These are phyloP conservation scores for Dromiciops gliroides DNA, from an alignment of 2,113 vertebrate species.

Conservation along the genomic window DNA sequence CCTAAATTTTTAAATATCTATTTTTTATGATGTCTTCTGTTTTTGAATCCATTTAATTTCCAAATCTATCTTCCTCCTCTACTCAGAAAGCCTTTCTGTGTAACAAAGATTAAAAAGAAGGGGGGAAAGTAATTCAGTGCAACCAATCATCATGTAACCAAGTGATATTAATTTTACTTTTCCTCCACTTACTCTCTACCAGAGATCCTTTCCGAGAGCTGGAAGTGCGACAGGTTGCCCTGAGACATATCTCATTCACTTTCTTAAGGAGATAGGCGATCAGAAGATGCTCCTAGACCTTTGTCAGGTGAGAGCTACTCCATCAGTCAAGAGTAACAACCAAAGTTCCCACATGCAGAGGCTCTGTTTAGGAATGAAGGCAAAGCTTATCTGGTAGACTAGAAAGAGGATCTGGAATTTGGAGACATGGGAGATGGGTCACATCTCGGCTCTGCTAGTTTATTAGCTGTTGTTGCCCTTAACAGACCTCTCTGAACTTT, in stretches of 20 bases:
- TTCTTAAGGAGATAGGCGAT: slow-evolving; percentile 91
- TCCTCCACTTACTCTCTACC: background rate
- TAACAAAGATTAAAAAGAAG: background rate
- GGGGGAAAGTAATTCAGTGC: background rate
- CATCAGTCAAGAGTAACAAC: background rate
- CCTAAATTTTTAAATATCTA: background rate
- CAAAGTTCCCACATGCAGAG: background rate
- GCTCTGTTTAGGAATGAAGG: background rate
- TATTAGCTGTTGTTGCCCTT: background rate
- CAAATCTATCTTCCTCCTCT: background rate
- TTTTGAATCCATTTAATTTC: background rate
- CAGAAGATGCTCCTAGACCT: slow-evolving; percentile 92
- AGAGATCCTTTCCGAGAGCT: slow-evolving; percentile 96
- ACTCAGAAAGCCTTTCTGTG: background rate
- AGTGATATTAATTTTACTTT: slow-evolving; percentile 12
- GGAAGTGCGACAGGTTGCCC: slow-evolving; percentile 90
- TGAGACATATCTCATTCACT: slow-evolving; percentile 94
- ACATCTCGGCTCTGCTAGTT: background rate
- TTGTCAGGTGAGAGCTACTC: slow-evolving; percentile 86
- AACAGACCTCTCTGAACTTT: background rate
- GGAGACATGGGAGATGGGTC: background rate
- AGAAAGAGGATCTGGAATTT: no score
- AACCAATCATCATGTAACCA: background rate
- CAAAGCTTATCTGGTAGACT: background rate
- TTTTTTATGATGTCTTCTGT: background rate